Percentiles rank a stretch among this genome's conserved stretches.
phyloP scores from a whole-genome alignment of 2,888 invertebrate genomes.

The Pseudoips prasinana region DNA sequence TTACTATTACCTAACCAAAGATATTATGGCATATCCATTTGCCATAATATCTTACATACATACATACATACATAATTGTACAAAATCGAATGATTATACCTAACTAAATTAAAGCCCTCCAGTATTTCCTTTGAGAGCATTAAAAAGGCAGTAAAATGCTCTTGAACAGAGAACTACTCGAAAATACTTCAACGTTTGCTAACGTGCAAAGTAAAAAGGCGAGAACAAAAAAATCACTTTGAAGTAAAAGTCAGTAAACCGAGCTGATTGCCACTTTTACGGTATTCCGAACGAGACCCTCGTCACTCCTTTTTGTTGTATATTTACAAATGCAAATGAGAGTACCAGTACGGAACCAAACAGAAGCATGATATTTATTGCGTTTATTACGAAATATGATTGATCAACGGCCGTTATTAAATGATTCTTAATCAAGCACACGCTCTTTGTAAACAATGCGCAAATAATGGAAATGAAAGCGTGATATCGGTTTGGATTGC shows the following conservation, averaged over 20 bases:
- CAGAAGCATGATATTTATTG: conserved; percentile 7
- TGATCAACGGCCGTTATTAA: not conserved
- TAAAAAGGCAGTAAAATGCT: conserved; percentile 12
- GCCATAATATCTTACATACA: too few relatives aligned
- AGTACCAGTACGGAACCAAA: conserved; percentile 24
- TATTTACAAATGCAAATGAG: conserved; percentile 61
- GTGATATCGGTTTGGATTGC: too few relatives aligned
- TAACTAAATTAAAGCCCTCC: too few relatives aligned
- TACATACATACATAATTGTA: too few relatives aligned
- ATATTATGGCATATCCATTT: too few relatives aligned
- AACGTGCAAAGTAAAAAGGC: conserved; percentile 51
- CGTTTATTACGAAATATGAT: conserved; percentile 17
- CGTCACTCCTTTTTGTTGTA: conserved; percentile 63
- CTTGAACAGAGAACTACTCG: conserved; percentile 42
- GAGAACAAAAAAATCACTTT: conserved; percentile 58
- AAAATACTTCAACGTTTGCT: conserved; percentile 41
- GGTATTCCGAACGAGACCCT: conserved; percentile 63
- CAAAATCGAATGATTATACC: too few relatives aligned
- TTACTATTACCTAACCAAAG: too few relatives aligned
- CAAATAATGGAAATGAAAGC: too few relatives aligned
- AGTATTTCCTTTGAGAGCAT: too few relatives aligned
- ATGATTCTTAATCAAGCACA: too few relatives aligned
- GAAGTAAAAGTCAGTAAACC: conserved; percentile 62
- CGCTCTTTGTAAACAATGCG: too few relatives aligned
- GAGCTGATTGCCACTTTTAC: conserved; percentile 70